Evolutionary conservation across 2,113 vertebrate genomes (phyloP), one percentile per base, ranked within the genome.

Genomic region (Cepphus grylle): DNA sequence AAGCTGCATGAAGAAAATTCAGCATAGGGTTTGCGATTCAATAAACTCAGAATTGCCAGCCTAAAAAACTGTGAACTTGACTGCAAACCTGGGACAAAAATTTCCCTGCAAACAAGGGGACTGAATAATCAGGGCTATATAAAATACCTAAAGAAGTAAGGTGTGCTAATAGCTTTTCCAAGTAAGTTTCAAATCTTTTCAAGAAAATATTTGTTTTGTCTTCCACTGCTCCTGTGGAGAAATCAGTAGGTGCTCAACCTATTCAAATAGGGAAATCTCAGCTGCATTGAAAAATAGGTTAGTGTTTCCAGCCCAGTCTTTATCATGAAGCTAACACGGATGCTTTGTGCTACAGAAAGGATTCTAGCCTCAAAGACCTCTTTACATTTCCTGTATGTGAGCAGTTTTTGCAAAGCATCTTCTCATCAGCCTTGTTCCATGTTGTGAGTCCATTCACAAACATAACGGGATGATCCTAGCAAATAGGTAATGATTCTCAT

Each of bases 281-380:
- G 43, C 7, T 87, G 30, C 29, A 13, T 27, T 63, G 47, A 45
- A 62, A 80, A 66, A 45, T 1, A 71, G 5, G 5, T 76, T 40
- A 21, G 14, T 59, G 5, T 91, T 70, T 79, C 22, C 63, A 86
- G 12, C 30, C 16, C 34, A 52, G 30, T 22, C 55, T 78, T 49
- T 40, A 2, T 18, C 10, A 8, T 14, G 52, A 42, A 67, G 36
- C 13, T 12, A 6, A 61, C 42, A 9, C 0, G 0, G 52, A 21
- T 84, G 23, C 61, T 42, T 23, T 50, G 27, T 73, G 36, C 42
- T 63, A 56, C 29, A 40, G 55, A 52, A 81, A 42, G 32, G 50
- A 23, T 58, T 88, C 26, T 14, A 42, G 18, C 27, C 58, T 76
- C 49, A 42, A 29, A 90, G 34, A 42, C 3, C 8, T 50, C 36